phyloP scores from a whole-genome alignment of 1,140 invertebrate species.

The Scaptodrosophila lebanonensis region DNA sequence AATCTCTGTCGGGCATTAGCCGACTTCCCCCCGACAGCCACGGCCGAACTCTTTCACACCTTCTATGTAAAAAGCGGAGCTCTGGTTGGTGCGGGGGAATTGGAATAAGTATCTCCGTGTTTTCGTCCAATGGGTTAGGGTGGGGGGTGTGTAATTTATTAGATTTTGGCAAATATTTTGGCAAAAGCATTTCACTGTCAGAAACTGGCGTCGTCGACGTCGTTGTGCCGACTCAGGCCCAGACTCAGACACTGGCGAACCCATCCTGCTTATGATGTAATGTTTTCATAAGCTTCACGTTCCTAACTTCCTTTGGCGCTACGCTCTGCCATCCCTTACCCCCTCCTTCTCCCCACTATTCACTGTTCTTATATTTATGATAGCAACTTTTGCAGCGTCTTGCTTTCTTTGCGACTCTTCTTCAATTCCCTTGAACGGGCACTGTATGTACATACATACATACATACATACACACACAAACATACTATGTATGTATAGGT shows the following conservation, averaged over 20 bases:
- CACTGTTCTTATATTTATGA: slow-evolving; percentile 42
- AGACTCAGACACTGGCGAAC: slow-evolving; percentile 1
- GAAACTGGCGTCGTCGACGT: slow-evolving; percentile 43
- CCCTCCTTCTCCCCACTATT: not conserved
- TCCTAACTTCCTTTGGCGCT: not conserved
- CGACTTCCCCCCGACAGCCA: not conserved
- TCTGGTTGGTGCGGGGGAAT: slow-evolving; percentile 9
- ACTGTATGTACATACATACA: too few species aligned
- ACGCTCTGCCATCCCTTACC: not conserved
- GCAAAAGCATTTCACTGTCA: slow-evolving; percentile 61
- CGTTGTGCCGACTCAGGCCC: not conserved
- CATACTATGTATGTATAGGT: too few species aligned
- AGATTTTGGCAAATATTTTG: slow-evolving; percentile 69
- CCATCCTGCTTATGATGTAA: slow-evolving; percentile 71
- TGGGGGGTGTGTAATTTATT: slow-evolving; percentile 60
- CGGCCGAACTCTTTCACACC: slow-evolving; percentile 8
- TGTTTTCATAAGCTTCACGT: slow-evolving; percentile 55
- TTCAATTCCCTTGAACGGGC: too few species aligned
- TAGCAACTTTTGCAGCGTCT: slow-evolving; percentile 38
- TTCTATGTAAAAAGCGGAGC: not conserved
- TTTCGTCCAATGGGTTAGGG: slow-evolving; percentile 11
- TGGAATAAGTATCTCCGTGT: not conserved
- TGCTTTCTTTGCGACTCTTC: slow-evolving; percentile 14
- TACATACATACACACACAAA: too few species aligned
- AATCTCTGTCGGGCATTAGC: slow-evolving; percentile 2